Evolutionary conservation across 2,888 invertebrate genomes (phyloP), one percentile per base, ranked within the genome.

Genomic region (Tridacna crocea): DNA sequence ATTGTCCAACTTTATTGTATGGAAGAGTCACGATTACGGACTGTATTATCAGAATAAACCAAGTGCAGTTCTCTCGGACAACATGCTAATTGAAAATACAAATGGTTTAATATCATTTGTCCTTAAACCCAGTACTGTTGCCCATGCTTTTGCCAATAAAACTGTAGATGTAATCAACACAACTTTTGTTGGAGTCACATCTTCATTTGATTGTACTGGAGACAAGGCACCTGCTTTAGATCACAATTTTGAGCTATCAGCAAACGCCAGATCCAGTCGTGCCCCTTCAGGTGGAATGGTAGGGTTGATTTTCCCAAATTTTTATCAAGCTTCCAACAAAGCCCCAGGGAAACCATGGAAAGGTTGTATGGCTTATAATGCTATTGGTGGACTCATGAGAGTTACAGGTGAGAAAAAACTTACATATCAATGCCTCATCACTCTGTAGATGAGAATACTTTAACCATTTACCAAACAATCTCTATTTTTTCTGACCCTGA

Each of bases 1-100:
- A 65, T 81, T 88, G 12, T 77, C 88, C 10, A 90, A 89, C n/a
- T 92, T 93, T 76, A 82, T 83, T 6, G 66, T 88, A 8, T 92
- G 90, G 88, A 92, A 91, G 75, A 88, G 82, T 74, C 84, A 79
- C 47, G 92, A 93, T 72, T 91, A 80, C 80, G 94, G 93, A 1
- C 63, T 94, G 10, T 94, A 92, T 75, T 85, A 88, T 65, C 80
- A 89, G 24, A 80, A 81, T 46, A 4, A 12, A 0, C 24, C 27
- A 4, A 74, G 70, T 27, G 77, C 88, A 13, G 63, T 87, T 12
- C 24, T 92, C 4, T 82, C 82, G 0, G 76, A 89, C 22, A 79
- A 89, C 51, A 75, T 88, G 12, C 72, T 91, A 0, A 88, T 91
- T 10, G 93, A 94, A 68, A 93, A 92, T 79, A 76, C 74, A 2